phyloP scores from a whole-genome alignment of 2,797 vertebrate species.

The Lithobates sylvaticus region DNA sequence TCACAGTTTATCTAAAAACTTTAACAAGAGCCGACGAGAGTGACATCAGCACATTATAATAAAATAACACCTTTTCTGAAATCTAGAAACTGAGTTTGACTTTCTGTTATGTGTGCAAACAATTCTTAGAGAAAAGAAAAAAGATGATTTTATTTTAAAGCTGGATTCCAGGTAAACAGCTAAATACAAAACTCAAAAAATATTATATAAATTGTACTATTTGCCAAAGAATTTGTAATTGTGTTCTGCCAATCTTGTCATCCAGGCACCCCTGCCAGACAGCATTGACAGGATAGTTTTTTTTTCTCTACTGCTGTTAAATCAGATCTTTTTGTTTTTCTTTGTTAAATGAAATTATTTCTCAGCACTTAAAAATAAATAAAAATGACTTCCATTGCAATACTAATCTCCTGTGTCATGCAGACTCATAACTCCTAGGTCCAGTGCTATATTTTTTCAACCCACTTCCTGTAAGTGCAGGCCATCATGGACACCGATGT shows the following conservation, averaged over 20 bases:
- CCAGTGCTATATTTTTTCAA: too few species aligned
- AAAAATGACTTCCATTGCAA: too few species aligned
- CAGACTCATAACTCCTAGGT: too few species aligned
- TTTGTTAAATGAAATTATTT: too few species aligned
- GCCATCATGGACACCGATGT: background rate
- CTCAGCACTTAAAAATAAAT: too few species aligned
- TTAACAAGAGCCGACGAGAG: background rate
- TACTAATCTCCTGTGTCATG: too few species aligned
- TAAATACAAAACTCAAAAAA: background rate
- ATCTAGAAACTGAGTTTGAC: background rate
- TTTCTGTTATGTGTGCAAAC: background rate
- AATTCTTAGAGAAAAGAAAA: background rate
- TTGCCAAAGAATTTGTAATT: background rate
- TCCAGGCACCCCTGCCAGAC: background rate
- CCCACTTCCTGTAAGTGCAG: too few species aligned
- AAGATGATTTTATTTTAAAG: background rate
- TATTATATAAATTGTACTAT: background rate
- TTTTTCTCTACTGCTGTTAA: too few species aligned
- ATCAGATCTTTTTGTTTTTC: too few species aligned
- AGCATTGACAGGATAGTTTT: background rate
- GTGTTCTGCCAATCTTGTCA: too few species aligned
- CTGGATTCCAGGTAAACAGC: background rate
- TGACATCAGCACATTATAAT: background rate
- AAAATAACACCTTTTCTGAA: background rate
- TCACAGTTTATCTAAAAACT: background rate